Evolutionary conservation across 2,797 vertebrate genomes (phyloP).

Genomic region (Alosa sapidissima): DNA sequence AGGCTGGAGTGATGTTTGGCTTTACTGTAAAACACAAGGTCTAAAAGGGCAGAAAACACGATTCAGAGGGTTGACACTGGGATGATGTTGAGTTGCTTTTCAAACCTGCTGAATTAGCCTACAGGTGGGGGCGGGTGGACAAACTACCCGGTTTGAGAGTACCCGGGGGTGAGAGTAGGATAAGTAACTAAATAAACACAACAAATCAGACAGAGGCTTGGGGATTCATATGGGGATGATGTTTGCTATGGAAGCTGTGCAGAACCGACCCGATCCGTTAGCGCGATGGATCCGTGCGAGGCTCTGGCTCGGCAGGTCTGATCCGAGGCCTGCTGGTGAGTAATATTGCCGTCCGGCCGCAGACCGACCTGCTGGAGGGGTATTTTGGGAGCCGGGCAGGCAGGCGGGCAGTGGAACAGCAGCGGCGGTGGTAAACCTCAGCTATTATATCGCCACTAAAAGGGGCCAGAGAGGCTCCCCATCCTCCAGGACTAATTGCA

Average conservation of each 20-base stretch:
- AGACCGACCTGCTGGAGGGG: not conserved
- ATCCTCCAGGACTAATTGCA: constrained; percentile 71
- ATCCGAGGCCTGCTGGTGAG: not conserved
- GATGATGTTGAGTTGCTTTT: not conserved
- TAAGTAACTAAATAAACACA: not conserved
- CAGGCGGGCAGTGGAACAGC: constrained; percentile 59
- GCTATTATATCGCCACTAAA: constrained; percentile 76
- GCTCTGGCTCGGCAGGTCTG: constrained; percentile 14
- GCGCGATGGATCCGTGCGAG: no score
- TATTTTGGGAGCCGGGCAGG: constrained; percentile 70
- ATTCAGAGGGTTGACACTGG: not conserved
- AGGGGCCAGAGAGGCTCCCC: constrained; percentile 67
- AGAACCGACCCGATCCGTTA: not conserved
- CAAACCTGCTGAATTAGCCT: not conserved
- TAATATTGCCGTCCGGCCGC: constrained; percentile 1
- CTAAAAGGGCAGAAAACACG: not conserved
- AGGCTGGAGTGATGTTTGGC: no score
- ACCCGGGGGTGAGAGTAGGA: not conserved
- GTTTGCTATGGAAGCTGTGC: not conserved
- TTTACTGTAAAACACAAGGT: no score
- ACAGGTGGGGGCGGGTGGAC: no score
- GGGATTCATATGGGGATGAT: not conserved
- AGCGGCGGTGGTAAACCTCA: constrained; percentile 69
- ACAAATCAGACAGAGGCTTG: not conserved
- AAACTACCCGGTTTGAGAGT: no score